Base-by-base conservation (phyloP, 2,113 vertebrate species). In the Bos indicus region DNA sequence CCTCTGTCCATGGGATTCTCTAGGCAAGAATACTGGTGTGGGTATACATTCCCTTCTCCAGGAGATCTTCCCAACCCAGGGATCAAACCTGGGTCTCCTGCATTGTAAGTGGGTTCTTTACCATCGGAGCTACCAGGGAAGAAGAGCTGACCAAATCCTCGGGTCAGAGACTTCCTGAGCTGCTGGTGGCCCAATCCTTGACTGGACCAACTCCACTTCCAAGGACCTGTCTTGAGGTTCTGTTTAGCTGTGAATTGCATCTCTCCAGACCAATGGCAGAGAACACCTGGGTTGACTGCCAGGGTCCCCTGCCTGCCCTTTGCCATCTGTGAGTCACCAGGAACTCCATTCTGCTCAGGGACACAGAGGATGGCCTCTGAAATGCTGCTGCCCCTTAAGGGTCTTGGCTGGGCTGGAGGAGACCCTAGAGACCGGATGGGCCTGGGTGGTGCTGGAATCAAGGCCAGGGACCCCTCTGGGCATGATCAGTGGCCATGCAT, bases 401-500 rank as follows among this genome's bases (percentile, higher is more conserved):
- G 56, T 40, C 56, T 59, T 46, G 1, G 5, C 10, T 40, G 82
- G 52, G 23, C 62, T 54, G 12, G 33, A n/a, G 48, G 46, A 88
- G 77, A 85, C 6, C 2, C 52, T 26, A 82, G 36, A 82, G 71
- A 48, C 2, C 6, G 25, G 19, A 15, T 19, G 15, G 14, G 51
- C 51, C 93, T 52, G 56, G 16, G 46, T 2, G 5, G 17, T 87
- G 87, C 88, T 78, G 13, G 26, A n/a, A 3, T 67, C 4, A 0
- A 48, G 40, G 26, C 13, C 2, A 11, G 56, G 26, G 26, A 59
- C 3, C 30, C n/a, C 28, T 84, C 36, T 33, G 60, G 36, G 7
- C 51, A 1, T 5, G 11, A 17, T 67, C 78, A 1, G 5, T 9
- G 52, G 25, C 52, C 36, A 13, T 10, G 7, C 46, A 0, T 0